Evolutionary conservation across 2,113 vertebrate species (phyloP).

Genomic region (Cebus imitator): DNA sequence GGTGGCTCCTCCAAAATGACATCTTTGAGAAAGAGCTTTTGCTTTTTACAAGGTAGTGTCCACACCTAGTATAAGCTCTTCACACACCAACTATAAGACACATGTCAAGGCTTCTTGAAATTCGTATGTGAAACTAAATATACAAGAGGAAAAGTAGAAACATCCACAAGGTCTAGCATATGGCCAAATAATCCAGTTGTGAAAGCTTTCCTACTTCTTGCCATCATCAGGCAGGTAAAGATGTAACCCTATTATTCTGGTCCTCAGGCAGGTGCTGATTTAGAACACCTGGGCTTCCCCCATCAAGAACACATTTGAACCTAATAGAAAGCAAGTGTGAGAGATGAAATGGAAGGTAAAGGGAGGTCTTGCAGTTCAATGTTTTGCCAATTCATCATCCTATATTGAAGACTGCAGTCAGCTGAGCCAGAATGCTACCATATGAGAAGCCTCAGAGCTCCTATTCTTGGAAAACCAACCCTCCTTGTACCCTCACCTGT

Average conservation of each 20-base stretch:
- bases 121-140: not conserved
- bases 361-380: not conserved
- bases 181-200: not conserved
- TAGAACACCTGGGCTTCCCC: not conserved
- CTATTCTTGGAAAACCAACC: not conserved
- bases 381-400: not conserved
- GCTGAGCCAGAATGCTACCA: not conserved
- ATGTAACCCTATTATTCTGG: not conserved
- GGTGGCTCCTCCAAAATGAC: not conserved
- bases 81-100: not conserved
- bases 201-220: not conserved
- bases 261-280: not conserved
- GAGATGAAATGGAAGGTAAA: not conserved
- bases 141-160: not conserved
- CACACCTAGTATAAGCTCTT: not conserved
- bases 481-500: not conserved
- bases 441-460: not conserved
- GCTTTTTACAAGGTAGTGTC: not conserved
- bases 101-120: not conserved
- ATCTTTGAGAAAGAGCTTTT: slow-evolving; percentile 1
- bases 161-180: not conserved
- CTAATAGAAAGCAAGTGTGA: not conserved
- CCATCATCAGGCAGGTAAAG: not conserved
- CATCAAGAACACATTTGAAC: not conserved
- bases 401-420: not conserved